Conservation (phyloP, 2,113 vertebrate genomes). For the Syngnathus typhle region DNA sequence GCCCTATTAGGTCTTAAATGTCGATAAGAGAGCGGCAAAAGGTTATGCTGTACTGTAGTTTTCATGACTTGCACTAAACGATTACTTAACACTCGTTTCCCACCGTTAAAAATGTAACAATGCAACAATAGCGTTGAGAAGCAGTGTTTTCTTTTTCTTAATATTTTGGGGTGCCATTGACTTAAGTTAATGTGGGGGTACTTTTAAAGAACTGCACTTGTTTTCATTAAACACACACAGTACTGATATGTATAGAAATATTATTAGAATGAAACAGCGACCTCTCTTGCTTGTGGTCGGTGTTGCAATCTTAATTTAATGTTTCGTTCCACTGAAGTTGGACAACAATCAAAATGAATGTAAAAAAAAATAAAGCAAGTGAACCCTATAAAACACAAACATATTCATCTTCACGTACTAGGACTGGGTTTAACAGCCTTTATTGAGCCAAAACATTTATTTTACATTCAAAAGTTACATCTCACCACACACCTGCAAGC, state of each 20-base stretch:
- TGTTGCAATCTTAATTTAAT: neutral
- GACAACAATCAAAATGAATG: neutral
- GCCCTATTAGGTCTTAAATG: slow-evolving; percentile 14
- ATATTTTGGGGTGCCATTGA: neutral
- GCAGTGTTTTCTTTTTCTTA: neutral
- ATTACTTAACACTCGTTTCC: slow-evolving; percentile 4
- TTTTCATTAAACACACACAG: neutral
- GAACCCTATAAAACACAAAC: neutral
- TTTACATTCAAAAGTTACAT: neutral
- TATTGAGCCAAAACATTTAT: neutral
- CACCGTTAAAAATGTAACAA: neutral
- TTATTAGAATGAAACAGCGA: slow-evolving; percentile 6
- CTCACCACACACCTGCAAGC: no score
- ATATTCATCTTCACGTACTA: neutral
- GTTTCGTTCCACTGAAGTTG: neutral
- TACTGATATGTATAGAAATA: no score
- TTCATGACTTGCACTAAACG: slow-evolving; percentile 16
- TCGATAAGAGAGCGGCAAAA: slow-evolving; percentile 48
- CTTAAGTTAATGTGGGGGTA: neutral
- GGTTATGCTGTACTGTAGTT: slow-evolving; percentile 14
- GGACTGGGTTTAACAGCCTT: neutral
- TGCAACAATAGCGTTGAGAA: neutral
- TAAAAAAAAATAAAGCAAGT: neutral
- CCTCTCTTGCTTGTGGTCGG: slow-evolving; percentile 15
- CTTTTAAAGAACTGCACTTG: neutral